Evolutionary conservation across 2,113 vertebrate genomes (phyloP).

Genomic region (Melierax canorus): DNA sequence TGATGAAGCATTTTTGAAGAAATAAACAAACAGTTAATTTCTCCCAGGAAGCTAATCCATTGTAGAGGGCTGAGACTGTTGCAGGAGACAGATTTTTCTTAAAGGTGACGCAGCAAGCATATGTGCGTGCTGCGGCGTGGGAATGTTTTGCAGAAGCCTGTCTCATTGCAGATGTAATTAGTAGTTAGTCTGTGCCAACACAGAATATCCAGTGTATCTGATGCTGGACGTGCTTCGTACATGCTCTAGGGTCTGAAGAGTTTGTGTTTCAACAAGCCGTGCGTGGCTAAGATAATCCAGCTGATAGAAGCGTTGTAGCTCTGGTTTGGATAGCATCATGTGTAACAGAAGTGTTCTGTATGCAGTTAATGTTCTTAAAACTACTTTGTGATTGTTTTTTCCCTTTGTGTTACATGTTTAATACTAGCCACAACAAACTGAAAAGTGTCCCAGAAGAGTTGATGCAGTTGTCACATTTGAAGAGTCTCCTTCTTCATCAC

Average conservation of each 20-base stretch:
- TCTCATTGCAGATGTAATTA: background rate
- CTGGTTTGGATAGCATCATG: fast-evolving
- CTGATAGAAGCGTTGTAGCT: background rate
- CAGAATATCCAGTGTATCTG: background rate
- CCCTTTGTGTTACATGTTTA: background rate
- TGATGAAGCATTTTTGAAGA: background rate
- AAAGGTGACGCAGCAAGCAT: background rate
- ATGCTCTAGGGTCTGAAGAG: background rate
- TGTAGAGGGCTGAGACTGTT: background rate
- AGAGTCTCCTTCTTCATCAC: slow-evolving; percentile 83
- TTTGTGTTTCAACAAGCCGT: background rate
- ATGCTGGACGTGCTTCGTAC: background rate
- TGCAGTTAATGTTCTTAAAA: background rate
- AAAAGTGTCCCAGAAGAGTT: slow-evolving; percentile 80
- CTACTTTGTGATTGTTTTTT: background rate
- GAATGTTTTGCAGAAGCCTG: background rate
- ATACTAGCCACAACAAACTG: slow-evolving; percentile 88
- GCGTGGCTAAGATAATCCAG: background rate
- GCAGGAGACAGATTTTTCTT: background rate
- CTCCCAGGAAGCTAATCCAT: background rate
- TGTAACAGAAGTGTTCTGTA: background rate
- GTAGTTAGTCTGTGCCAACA: background rate
- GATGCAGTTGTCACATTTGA: slow-evolving; percentile 76
- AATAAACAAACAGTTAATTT: background rate
- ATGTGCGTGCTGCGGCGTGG: fast-evolving